Evolutionary conservation across 2,113 vertebrate species (phyloP).

Genomic region (Cephalopholis sonnerati): DNA sequence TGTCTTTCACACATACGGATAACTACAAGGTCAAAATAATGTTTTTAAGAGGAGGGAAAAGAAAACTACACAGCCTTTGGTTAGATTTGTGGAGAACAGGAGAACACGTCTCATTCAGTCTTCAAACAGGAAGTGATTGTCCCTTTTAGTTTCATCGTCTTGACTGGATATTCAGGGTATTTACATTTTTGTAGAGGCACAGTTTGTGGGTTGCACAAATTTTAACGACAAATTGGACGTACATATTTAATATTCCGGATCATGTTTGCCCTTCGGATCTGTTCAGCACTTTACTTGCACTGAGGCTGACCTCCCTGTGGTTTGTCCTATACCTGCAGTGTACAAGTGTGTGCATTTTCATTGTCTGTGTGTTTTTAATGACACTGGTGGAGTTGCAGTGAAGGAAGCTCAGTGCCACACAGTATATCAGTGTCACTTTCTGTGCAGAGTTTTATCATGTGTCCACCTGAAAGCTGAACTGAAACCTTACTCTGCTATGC

Average conservation of each 20-base stretch:
- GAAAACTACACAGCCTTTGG: not conserved
- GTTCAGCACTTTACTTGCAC: not conserved
- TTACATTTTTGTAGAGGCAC: not conserved
- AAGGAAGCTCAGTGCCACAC: not conserved
- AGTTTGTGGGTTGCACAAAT: not conserved
- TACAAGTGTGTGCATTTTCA: not conserved
- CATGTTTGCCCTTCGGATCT: not conserved
- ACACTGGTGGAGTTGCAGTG: not conserved
- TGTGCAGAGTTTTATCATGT: not conserved
- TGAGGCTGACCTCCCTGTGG: not conserved
- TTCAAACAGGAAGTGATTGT: not conserved
- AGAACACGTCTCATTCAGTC: not conserved
- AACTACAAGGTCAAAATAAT: not conserved
- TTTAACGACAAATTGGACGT: not conserved
- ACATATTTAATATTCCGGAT: not conserved
- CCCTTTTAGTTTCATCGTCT: not conserved
- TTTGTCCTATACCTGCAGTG: no score
- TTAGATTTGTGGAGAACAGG: not conserved
- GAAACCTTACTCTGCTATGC: not conserved
- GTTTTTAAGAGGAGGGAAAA: conserved; percentile 1
- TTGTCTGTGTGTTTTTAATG: not conserved
- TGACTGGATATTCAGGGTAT: not conserved
- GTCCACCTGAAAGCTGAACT: not conserved
- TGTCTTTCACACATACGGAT: not conserved
- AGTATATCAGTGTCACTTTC: not conserved